Base-by-base conservation (phyloP, 64 coral and sea anemone genomes). In the Dendrophyllia cribrosa region DNA sequence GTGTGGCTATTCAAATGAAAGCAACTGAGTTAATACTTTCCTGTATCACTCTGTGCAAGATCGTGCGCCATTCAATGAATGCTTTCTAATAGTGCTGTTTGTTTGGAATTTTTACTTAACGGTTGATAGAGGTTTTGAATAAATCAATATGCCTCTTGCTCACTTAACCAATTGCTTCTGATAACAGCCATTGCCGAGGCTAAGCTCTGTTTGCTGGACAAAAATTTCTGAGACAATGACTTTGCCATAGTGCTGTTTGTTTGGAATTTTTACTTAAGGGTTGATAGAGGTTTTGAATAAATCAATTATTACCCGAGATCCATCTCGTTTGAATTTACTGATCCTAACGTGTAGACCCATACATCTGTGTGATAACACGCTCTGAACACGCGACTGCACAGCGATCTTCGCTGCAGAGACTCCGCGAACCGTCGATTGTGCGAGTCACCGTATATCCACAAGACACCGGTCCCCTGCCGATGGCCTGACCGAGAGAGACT, bases 381-480 rank as follows among this genome's bases (percentile, higher is more conserved):
- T 46, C 61, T 78, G 34, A 96, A 96, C 11, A 96, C 91, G 8
- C 71, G 65, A 6, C 66, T 87, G 52, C 95, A 96, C 50, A 96
- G 71, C 62, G 52, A 65, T 12, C 82, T 67, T 4, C 61, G 77
- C 26, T 86, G 87, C 4, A 96, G 25, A 66, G 95, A 93, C 69
- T 96, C 91, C 46, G 72, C 89, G 47, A 96, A 96, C 3, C 93
- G 59, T 51, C 95, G 83, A 67, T 96, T 96, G 14, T 93, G 59
- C 6, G 95, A 96, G 72, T 96, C 95, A 10, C 95, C 95, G 49
- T 96, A 96, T 9, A 96, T 89, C 95, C 95, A 96, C 16, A 96
- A 50, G 17, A 96, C 91, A 74, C 95, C 95, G 15, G 87, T 93
- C 48, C 95, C 95, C 25, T 63, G 22, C 14, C 55, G 25, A 68